These are phyloP conservation scores for Perognathus longimembris DNA, from an alignment of 2,113 vertebrate genomes.

Conservation along the genomic window DNA sequence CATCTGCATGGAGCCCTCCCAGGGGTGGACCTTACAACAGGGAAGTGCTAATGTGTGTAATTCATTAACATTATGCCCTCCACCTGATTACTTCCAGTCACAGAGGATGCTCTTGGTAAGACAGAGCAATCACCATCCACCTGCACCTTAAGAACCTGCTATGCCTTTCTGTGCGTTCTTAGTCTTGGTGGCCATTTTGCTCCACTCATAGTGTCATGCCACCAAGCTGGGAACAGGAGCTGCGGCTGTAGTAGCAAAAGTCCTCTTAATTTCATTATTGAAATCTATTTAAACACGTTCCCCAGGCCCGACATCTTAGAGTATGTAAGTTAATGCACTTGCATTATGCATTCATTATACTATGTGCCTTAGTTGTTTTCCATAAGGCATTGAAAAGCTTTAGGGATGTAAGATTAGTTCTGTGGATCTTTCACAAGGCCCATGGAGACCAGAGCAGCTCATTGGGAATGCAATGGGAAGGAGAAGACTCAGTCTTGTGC, in stretches of 20 bases:
- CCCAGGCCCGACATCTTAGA: constrained; percentile 24
- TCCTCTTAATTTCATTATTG: no score
- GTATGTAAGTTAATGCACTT: not conserved
- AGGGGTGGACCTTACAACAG: no score
- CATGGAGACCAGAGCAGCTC: not conserved
- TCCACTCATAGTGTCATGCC: constrained; percentile 71
- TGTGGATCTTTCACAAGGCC: not conserved
- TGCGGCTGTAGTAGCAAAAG: constrained; percentile 68
- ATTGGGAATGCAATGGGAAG: not conserved
- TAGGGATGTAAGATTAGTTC: constrained; percentile 10
- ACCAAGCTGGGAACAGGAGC: constrained; percentile 66
- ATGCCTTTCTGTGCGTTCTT: constrained; percentile 57
- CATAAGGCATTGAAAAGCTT: constrained; percentile 12
- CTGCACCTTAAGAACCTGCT: constrained; percentile 41
- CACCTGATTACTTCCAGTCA: constrained; percentile 52
- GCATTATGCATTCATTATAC: no score
- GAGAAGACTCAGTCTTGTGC: rapidly evolving
- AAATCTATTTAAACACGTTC: constrained; percentile 70
- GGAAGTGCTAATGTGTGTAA: constrained; percentile 56
- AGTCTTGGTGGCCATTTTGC: constrained; percentile 47
- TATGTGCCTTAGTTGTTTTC: constrained; percentile 8
- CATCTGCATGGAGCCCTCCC: no score
- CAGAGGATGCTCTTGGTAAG: constrained; percentile 53
- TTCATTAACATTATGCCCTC: constrained; percentile 50
- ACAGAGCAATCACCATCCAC: constrained; percentile 48